Base-by-base conservation (phyloP, 2,797 vertebrate genomes). In the Chelmon rostratus region DNA sequence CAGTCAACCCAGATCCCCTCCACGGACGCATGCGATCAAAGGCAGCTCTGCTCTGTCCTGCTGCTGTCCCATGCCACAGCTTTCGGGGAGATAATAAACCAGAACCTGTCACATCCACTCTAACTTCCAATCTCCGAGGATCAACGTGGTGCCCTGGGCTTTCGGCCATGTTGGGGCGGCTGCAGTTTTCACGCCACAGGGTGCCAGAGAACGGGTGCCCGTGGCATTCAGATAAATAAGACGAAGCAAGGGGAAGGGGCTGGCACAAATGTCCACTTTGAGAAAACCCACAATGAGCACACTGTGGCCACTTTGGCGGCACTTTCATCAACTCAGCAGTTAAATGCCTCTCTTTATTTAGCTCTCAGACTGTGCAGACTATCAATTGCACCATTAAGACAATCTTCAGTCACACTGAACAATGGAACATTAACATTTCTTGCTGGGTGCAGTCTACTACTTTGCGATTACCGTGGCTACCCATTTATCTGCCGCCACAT, bases 211-310 rank as follows among this genome's bases (percentile, higher is more conserved):
- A 78, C 76, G 72, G 88, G 81, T 71, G 81, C 83, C 83, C 57
- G 50, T 91, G 85, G 89, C 88, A 92, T 71, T 52, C 76, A 77
- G 88, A 93, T 85, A 90, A 92, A 93, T 90, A 86, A 86, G 93
- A 89, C 68, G 63, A 87, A 85, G 91, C 89, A 79, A 91, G 85
- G 87, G 89, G 92, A 91, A 90, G 92, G 71, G 82, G 76, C 66
- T 93, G 88, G 88, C 88, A 94, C 92, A 94, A 93, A 92, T 88
- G 88, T 91, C 90, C 90, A 93, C 91, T 94, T 94, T 93, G 87
- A 94, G 86, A 83, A 89, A 85, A 72, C 79, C 74, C 88, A 94
- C 93, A 95, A 91, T 94, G 92, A 88, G 87, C 85, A 87, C 92
- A 90, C 86, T 95, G 93, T 94, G 90, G 87, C 90, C 77, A 85